phyloP scores from a whole-genome alignment of 2,113 vertebrate species.

The Bambusicola thoracicus region DNA sequence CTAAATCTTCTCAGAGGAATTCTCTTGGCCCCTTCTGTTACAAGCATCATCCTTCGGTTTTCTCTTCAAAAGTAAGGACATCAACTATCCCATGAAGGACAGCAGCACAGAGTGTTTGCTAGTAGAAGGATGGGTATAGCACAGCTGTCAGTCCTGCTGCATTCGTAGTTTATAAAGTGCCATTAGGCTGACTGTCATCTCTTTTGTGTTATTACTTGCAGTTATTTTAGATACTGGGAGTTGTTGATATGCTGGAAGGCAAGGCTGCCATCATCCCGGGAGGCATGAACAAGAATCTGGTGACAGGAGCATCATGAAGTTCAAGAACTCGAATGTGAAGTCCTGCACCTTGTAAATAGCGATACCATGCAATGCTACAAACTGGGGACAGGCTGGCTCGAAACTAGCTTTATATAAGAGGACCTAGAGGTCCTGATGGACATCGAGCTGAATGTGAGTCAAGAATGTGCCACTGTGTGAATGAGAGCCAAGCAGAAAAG shows the following conservation, averaged over 20 bases:
- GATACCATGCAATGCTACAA: neutral
- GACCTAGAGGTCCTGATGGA: neutral
- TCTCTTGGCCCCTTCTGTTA: conserved; percentile 3
- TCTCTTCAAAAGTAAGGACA: neutral
- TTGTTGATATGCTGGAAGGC: neutral
- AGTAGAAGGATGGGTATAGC: neutral
- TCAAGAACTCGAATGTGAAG: neutral
- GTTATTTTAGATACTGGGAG: neutral
- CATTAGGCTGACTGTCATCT: neutral
- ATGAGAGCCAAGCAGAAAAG: neutral
- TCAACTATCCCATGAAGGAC: neutral
- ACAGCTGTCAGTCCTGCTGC: neutral
- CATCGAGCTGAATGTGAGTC: neutral
- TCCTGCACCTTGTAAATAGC: neutral
- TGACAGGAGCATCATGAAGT: neutral
- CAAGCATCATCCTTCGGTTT: neutral
- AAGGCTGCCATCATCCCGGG: neutral
- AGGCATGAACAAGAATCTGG: neutral
- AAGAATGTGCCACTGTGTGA: neutral
- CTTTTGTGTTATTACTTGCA: neutral
- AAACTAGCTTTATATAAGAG: neutral
- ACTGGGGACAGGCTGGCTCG: neutral
- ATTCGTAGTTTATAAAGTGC: neutral
- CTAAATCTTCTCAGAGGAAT: conserved; percentile 32
- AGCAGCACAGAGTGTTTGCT: neutral